Conservation (phyloP, 2,113 vertebrate genomes). For the Elaphurus davidianus region DNA sequence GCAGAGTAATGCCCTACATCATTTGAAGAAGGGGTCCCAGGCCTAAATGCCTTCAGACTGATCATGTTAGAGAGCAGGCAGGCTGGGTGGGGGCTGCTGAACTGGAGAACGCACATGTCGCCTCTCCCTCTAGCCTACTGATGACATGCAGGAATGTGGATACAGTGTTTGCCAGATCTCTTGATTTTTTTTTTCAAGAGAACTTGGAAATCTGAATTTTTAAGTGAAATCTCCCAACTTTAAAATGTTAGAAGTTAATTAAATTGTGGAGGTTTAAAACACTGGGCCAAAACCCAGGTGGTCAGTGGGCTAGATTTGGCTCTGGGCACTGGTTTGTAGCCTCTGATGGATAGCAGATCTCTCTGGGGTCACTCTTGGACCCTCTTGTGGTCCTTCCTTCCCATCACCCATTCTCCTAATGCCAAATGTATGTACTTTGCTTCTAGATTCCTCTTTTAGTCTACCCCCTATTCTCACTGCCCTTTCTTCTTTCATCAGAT, state of each 20-base stretch:
- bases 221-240: slow-evolving; percentile 34
- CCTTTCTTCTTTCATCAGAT: slow-evolving; percentile 80
- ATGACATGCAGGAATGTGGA: slow-evolving; percentile 52
- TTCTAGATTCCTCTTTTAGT: background rate
- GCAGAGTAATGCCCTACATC: background rate
- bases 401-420: background rate
- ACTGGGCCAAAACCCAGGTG: background rate
- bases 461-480: background rate
- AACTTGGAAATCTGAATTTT: slow-evolving; percentile 47
- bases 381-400: background rate
- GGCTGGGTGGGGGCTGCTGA: background rate
- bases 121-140: slow-evolving; percentile 34
- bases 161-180: slow-evolving; percentile 2
- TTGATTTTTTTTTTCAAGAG: background rate
- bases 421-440: background rate
- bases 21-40: background rate
- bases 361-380: background rate
- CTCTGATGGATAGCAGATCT: background rate
- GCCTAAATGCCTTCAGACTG: background rate
- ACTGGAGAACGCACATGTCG: background rate
- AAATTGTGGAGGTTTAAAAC: background rate
- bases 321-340: background rate
- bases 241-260: background rate
- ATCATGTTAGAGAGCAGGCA: background rate
- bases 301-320: background rate